Base-by-base conservation (phyloP, 2,113 vertebrate genomes). In the Larimichthys crocea region DNA sequence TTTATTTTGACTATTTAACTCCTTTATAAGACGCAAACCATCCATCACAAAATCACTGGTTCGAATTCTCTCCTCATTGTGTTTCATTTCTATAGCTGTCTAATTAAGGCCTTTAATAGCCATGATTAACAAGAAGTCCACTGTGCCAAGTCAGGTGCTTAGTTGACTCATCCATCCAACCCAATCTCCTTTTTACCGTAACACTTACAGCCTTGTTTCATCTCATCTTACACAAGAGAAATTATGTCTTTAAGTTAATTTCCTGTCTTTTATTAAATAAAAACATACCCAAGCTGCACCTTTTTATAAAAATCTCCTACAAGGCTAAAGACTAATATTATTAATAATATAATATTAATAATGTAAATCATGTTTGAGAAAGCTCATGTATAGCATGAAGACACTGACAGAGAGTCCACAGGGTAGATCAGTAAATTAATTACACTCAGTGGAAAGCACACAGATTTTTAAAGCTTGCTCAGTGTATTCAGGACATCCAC, bases 371-470 rank as follows among this genome's bases (percentile, higher is more conserved):
- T 42, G 63, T 74, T 74, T 49, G 3, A 73, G 78, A 31, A 75
- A 57, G 75, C 42, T 79, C 82, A 49, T 74, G 86, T 62, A 78
- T 79, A 79, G 64, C 64, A 68, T 59, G 56, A 72, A 40, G 12
- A 56, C 61, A 52, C 64, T 68, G 31, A 82, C 35, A 60, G 64
- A 62, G 65, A 62, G 72, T 87, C 73, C 60, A 76, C 29, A 20
- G 50, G 52, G 62, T 64, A 42, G 22, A 72, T 75, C 69, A 52
- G 76, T 91, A 89, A 94, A 89, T 91, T 1, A 80, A 89, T 93
- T 89, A 82, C 48, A 79, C 20, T 5, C 66, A 80, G 79, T 86
- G 85, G 85, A 91, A 85, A 73, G 73, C 87, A 71, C 50, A 74
- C 86, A 44, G 60, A 79, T 87, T 87, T 63, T 63, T 14, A 82